Conservation (phyloP, 2,888 invertebrate species). For the Loripinus fragilis region DNA sequence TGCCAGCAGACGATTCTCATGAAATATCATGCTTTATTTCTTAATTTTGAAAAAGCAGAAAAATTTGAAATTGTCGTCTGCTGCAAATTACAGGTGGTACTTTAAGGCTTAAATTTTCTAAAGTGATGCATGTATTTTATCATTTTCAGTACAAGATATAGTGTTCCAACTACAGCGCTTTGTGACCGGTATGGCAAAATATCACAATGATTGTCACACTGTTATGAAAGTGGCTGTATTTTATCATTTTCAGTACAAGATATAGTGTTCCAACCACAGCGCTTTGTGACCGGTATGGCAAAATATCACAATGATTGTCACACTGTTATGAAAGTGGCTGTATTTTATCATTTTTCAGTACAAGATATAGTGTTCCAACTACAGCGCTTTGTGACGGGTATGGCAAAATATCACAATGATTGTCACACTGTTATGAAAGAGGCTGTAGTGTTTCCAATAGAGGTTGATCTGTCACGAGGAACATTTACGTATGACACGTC, state of each 20-base stretch:
- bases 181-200: conserved; percentile 91
- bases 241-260: conserved; percentile 89
- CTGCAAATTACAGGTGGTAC: no score
- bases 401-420: conserved; percentile 90
- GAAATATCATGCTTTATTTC: no score
- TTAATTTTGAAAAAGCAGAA: no score
- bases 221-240: conserved; percentile 88
- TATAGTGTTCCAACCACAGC: conserved; percentile 89
- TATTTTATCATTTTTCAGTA: conserved; percentile 84
- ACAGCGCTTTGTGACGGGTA: conserved; percentile 92
- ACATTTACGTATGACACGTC: conserved; percentile 91
- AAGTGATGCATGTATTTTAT: conserved; percentile 64
- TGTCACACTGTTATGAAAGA: conserved; percentile 90
- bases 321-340: conserved; percentile 88
- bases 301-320: conserved; percentile 90
- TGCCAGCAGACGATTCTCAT: no score
- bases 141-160: conserved; percentile 91
- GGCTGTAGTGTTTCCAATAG: conserved; percentile 94
- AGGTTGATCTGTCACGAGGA: conserved; percentile 95
- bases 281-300: conserved; percentile 93
- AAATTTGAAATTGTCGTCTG: no score
- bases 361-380: conserved; percentile 93
- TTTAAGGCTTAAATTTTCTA: no score
- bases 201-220: conserved; percentile 90
- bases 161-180: conserved; percentile 90